These are phyloP conservation scores for Cheirogaleus major DNA, from an alignment of 2,797 vertebrate genomes.

Conservation along the genomic window DNA sequence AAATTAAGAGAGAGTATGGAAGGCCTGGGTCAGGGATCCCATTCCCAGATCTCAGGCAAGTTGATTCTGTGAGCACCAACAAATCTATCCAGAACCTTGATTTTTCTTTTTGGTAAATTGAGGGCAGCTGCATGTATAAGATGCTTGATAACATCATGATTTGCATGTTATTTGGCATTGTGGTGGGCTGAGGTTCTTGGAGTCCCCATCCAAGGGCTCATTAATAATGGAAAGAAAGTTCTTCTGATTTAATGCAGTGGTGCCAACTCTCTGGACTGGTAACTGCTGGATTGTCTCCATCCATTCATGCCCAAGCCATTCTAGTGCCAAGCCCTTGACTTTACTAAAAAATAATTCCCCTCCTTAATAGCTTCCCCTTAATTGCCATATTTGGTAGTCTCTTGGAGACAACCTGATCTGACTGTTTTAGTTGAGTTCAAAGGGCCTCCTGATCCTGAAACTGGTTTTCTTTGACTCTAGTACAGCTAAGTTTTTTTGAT, in stretches of 20 bases:
- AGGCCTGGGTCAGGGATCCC: neutral
- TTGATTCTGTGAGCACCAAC: neutral
- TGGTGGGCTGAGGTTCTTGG: constrained; percentile 28
- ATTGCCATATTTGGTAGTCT: constrained; percentile 66
- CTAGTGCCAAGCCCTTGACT: constrained; percentile 65
- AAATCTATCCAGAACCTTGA: neutral
- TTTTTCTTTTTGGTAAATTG: neutral
- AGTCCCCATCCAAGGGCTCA: neutral
- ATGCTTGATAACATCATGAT: neutral
- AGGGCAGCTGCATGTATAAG: neutral
- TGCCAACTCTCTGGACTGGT: constrained; percentile 58
- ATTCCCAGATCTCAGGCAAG: neutral
- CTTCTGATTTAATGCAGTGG: neutral
- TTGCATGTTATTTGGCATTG: constrained; percentile 32
- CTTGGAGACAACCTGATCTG: constrained; percentile 53
- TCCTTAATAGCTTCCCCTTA: constrained; percentile 53
- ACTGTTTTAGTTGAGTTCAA: constrained; percentile 68
- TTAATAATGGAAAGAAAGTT: constrained; percentile 48
- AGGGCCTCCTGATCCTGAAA: constrained; percentile 62
- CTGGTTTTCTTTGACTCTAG: neutral
- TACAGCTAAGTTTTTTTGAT: neutral
- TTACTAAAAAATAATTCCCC: constrained; percentile 57
- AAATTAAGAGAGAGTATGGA: neutral
- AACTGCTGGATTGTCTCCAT: constrained; percentile 74
- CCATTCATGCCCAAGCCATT: constrained; percentile 60